Conservation (phyloP, 2,797 vertebrate genomes). For the Etheostoma nigrum region DNA sequence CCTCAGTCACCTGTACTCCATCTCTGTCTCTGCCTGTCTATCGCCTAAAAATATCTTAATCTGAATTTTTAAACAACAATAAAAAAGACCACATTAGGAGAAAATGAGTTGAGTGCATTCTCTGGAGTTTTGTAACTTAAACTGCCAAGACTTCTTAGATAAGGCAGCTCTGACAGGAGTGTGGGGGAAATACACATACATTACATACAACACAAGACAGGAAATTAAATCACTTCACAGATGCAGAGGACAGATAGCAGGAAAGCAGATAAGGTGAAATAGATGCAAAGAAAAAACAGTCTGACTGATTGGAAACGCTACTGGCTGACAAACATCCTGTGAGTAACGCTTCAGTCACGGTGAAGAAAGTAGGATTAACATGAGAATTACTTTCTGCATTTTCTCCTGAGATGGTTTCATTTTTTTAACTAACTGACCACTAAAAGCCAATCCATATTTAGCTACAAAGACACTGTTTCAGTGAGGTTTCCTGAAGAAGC, state of each 20-base stretch:
- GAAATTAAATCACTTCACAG: slow-evolving; percentile 71
- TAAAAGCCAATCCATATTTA: not conserved
- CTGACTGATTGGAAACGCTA: slow-evolving; percentile 39
- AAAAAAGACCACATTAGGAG: not conserved
- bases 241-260: slow-evolving; percentile 46
- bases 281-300: slow-evolving; percentile 22
- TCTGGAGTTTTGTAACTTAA: slow-evolving; percentile 24
- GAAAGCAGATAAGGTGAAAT: slow-evolving; percentile 55
- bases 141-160: slow-evolving; percentile 41
- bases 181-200: slow-evolving; percentile 24
- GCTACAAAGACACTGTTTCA: not conserved
- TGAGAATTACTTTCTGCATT: not conserved
- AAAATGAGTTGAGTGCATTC: slow-evolving; percentile 22
- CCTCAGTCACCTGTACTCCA: slow-evolving; percentile 2
- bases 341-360: not conserved
- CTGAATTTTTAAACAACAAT: slow-evolving; percentile 4
- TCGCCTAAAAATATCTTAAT: not conserved
- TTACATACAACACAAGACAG: slow-evolving; percentile 59
- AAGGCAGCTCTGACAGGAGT: slow-evolving; percentile 28
- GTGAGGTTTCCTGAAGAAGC: not conserved
- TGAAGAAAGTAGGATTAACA: not conserved
- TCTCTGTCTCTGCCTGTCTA: not conserved
- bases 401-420: not conserved
- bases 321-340: slow-evolving; percentile 34
- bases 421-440: not conserved